These are phyloP conservation scores for Apus apus DNA, from an alignment of 2,113 vertebrate species.

Conservation along the genomic window DNA sequence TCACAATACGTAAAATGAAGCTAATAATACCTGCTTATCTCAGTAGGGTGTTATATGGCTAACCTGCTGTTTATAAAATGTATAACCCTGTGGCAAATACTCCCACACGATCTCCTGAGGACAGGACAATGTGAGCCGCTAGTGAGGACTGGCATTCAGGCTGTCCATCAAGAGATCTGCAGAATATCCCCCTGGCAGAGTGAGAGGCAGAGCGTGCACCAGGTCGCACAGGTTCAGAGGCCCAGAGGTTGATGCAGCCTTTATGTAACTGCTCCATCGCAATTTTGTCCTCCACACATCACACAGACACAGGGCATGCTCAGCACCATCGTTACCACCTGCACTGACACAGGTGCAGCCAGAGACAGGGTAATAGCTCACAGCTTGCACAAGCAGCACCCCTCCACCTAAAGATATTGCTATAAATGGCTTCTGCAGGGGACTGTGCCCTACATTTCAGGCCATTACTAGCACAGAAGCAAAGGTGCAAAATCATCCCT, in stretches of 20 bases:
- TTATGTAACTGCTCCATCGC: background rate
- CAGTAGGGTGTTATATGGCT: background rate
- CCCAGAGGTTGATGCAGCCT: background rate
- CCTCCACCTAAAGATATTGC: background rate
- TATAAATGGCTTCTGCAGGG: background rate
- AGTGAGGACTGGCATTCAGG: background rate
- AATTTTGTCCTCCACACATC: background rate
- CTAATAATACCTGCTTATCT: background rate
- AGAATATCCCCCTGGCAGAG: background rate
- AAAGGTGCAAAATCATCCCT: constrained; percentile 67
- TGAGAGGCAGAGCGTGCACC: fast-evolving
- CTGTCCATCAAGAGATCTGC: background rate
- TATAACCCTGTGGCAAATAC: background rate
- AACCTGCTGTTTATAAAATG: background rate
- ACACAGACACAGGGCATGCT: background rate
- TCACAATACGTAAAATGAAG: background rate
- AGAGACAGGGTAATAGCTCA: background rate
- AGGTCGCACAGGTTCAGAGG: background rate
- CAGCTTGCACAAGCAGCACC: background rate
- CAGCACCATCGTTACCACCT: background rate
- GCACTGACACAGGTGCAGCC: background rate
- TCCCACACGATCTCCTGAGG: background rate
- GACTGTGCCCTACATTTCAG: constrained; percentile 66
- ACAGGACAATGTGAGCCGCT: background rate
- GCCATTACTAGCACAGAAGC: constrained; percentile 1